Conservation (phyloP, 2,888 invertebrate genomes). For the Drosophila neotestacea region DNA sequence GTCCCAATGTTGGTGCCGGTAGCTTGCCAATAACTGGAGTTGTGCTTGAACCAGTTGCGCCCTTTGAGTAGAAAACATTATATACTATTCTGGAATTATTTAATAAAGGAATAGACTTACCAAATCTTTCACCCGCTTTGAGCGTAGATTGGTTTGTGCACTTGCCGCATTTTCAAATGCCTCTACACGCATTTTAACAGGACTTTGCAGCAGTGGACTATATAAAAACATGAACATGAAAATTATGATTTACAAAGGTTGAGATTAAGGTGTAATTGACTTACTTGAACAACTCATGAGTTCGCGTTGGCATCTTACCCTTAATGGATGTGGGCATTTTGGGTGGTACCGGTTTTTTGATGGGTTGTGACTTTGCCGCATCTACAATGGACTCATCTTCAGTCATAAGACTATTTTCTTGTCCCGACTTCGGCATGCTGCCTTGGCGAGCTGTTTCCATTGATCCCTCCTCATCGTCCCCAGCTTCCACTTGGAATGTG, state of each 20-base stretch:
- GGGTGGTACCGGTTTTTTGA: constrained; percentile 20
- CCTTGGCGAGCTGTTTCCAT: constrained; percentile 73
- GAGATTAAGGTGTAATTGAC: constrained; percentile 11
- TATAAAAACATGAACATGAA: constrained; percentile 79
- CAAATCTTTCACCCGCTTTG: constrained; percentile 79
- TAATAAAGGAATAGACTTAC: constrained; percentile 54
- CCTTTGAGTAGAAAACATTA: constrained; percentile 8
- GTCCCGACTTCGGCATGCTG: constrained; percentile 49
- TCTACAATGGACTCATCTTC: constrained; percentile 82
- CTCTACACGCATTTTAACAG: constrained; percentile 88
- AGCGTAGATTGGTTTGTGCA: constrained; percentile 58
- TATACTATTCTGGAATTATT: background rate
- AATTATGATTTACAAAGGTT: constrained; percentile 48
- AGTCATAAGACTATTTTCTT: constrained; percentile 80
- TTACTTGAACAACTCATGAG: constrained; percentile 85
- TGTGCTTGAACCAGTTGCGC: constrained; percentile 39
- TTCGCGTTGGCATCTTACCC: constrained; percentile 74
- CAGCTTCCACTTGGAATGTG: constrained; percentile 58
- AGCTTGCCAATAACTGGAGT: constrained; percentile 81
- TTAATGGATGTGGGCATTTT: constrained; percentile 54
- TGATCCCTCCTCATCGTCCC: constrained; percentile 47
- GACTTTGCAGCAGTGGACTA: constrained; percentile 87
- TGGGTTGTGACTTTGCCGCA: constrained; percentile 9
- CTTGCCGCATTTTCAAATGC: constrained; percentile 87
- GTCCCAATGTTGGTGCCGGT: constrained; percentile 72